Evolutionary conservation across 2,113 vertebrate genomes (phyloP), one percentile per base, ranked within the genome.

Genomic region (Tyto alba): DNA sequence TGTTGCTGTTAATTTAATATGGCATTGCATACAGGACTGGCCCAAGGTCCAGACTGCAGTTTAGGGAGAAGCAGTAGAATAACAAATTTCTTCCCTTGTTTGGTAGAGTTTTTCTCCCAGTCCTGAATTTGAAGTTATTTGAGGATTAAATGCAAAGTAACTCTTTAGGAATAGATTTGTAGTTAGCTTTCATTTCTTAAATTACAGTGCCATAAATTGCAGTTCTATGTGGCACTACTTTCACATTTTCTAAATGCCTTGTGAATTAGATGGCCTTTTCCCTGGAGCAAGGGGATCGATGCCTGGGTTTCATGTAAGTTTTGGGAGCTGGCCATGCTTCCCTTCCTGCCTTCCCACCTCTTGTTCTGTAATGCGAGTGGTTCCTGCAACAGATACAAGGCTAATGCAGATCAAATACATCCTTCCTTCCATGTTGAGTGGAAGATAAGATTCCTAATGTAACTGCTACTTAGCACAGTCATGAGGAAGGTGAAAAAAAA

Each of bases 1-100:
- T 86, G 88, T 55, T 85, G 67, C 60, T 90, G 79, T 71, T 94
- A 93, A 91, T 94, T 96, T 86, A 38, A 40, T 56, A 6, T 71
- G 72, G 59, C 88, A 67, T 17, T 60, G 67, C 55, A 40, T 27
- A 73, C 52, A 84, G 53, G 67, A 45, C 77, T 88, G 68, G 68
- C 73, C 75, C 48, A 12, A 67, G 92, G 75, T 93, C 90, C 83
- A 36, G 63, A 10, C 23, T 74, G 55, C 50, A n/a, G 43, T 26
- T 47, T 6, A 56, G 48, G n/a, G 30, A 41, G 43, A 43, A 91
- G n/a, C 34, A 40, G 36, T 71, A 36, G 87, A 59, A 88, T 53
- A 36, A 62, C 10, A 5, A 45, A 68, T 62, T 38, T 32, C 40
- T 62, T 40, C 17, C 41, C 40, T 16, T 60, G 2, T 53, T 83